Base-by-base conservation (phyloP, 2,797 vertebrate genomes). In the Lithobates pipiens region DNA sequence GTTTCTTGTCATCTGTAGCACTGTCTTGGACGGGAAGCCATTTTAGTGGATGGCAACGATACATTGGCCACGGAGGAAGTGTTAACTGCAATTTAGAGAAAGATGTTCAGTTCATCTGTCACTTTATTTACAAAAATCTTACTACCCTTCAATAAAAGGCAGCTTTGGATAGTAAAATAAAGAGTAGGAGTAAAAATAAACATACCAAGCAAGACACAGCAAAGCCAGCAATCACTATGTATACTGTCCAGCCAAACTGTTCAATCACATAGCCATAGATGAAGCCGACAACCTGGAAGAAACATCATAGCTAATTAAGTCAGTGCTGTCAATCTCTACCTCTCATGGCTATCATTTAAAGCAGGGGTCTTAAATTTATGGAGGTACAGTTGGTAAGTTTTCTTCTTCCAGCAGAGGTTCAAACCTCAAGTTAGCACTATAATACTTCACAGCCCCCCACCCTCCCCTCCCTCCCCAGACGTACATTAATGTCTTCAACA, bases 171-270 rank as follows among this genome's bases (percentile, higher is more conserved):
- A 23, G 29, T 16, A 21, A 80, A 27, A 50, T 25, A 75, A 75
- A 23, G 21, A 63, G n/a, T 39, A 77, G 27, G 29, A 2, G 36
- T 10, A 5, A 57, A 36, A 57, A 11, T 21, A 54, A 39, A 54
- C 96, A 96, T 95, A 99, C 98, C 96, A 99, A 92, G 92, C 97
- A 99, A 0, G 98, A 99, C 76, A 99, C 88, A 10, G 95, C 94
- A 92, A 99, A 97, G 89, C 98, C 98, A 68, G 90, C 97, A 93
- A 99, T 92, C 50, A 99, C 97, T 81, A 99, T 97, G 88, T 98
- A 99, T 39, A 99, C 97, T 0, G 98, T 99, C 97, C 97, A 99
- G 1, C 96, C 97, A 89, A 99, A 99, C 92, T 99, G 97, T 90
- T 99, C 96, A 88, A 97, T 93, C 84, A 97, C 90, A 80, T 97